Evolutionary conservation across 1,140 invertebrate species (phyloP), one percentile per base, ranked within the genome.

Genomic region (Hycleus cichorii): DNA sequence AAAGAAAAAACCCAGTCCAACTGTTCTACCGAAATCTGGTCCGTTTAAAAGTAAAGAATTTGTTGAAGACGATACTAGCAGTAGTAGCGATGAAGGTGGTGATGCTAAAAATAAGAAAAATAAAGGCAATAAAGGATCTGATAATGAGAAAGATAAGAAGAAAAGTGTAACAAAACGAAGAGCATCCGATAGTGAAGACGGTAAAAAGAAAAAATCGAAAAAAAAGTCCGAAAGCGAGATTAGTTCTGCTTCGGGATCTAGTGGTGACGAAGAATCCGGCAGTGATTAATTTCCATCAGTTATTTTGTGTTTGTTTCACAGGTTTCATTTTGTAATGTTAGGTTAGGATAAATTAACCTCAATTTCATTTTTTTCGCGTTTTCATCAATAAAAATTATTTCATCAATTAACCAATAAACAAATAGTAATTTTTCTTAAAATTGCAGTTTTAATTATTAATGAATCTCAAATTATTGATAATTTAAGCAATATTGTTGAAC

Each of bases 31-130:
- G 10, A 75, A 75, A 48, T 49, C 64, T 27, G 77, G 79, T 8
- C 70, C 76, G 47, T 91, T 88, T 71, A 95, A 93, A 69, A 95
- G 91, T 69, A 95, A 95, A 72, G 94, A 97, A 74, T 96, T 92
- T 69, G 92, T 96, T 47, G 81, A 80, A 47, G 84, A 86, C 57
- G 83, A 85, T 49, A 82, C 82, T 66, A 83, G 77, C 55, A 80
- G 81, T 53, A 76, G 74, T 44, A 74, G 74, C 55, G 81, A 80
- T 3, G 78, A 78, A 51, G 74, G 74, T 57, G 81, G 80, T 3
- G 78, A 77, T 54, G 74, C 57, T 9, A 63, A 69, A 47, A 50
- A 42, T 6, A 70, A 65, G 49, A 75, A 74, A 49, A 62, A 69
- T 60, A 72, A 67, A 61, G 26, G 6, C 1, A 70, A 71, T n/a